These are phyloP conservation scores for Orthonyx spaldingii DNA, from an alignment of 2,113 vertebrate species.

Conservation along the genomic window DNA sequence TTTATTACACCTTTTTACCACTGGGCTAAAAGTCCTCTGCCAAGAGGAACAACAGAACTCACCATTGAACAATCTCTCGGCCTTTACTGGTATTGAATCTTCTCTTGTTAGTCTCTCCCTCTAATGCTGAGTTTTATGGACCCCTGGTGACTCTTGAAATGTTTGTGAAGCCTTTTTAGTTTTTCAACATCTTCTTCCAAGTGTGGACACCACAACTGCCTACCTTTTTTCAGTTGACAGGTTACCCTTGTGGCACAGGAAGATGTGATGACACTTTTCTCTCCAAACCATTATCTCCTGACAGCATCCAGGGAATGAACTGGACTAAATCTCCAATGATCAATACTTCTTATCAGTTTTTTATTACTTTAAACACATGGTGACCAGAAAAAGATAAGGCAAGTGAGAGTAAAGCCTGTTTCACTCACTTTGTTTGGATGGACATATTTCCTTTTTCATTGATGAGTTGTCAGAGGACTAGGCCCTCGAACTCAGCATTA, in stretches of 20 bases:
- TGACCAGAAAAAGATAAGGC: not conserved
- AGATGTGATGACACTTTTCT: not conserved
- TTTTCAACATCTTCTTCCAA: not conserved
- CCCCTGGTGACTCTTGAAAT: not conserved
- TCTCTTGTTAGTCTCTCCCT: not conserved
- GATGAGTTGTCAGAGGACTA: not conserved
- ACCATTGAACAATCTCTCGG: not conserved
- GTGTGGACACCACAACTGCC: not conserved
- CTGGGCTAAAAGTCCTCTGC: not conserved
- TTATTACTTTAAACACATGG: not conserved
- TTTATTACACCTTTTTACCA: not conserved
- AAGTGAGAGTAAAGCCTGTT: not conserved
- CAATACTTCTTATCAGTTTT: accelerated
- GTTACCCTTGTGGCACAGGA: not conserved
- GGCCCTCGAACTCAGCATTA: accelerated
- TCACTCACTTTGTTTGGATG: not conserved
- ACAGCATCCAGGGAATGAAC: not conserved
- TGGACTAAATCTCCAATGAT: accelerated
- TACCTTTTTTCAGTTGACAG: not conserved
- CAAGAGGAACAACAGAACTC: not conserved
- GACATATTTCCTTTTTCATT: not conserved
- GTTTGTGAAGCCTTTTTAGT: not conserved
- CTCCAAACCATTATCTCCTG: not conserved
- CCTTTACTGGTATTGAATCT: not conserved
- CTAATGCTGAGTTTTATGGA: not conserved